Percentiles rank a stretch among this genome's conserved stretches.
phyloP scores from a whole-genome alignment of 2,888 invertebrate species.

The Eudasyphora cyanicolor region DNA sequence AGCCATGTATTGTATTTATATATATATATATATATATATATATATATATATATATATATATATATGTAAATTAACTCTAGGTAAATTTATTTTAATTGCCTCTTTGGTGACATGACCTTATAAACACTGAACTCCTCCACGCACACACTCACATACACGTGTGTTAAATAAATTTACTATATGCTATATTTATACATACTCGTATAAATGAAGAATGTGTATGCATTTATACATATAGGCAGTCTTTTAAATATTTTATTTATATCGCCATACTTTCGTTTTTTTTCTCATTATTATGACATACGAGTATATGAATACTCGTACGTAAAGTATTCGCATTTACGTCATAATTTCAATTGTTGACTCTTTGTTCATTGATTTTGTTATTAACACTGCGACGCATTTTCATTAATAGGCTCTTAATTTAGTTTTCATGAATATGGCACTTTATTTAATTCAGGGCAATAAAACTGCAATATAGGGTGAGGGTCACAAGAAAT shows the following conservation, averaged over 20 bases:
- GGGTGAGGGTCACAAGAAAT: not conserved
- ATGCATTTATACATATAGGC: too few species aligned
- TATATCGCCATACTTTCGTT: not conserved
- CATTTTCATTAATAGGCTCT: constrained; percentile 23
- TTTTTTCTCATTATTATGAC: not conserved
- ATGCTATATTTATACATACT: too few species aligned
- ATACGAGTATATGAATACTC: not conserved
- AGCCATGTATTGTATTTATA: too few species aligned
- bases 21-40: too few species aligned
- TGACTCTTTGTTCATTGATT: constrained; percentile 22
- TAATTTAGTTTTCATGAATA: constrained; percentile 14
- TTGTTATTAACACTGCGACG: constrained; percentile 16
- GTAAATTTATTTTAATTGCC: constrained; percentile 27
- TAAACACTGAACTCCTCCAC: not conserved
- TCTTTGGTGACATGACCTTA: not conserved
- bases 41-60: too few species aligned
- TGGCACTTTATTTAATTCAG: not conserved
- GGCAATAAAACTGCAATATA: not conserved
- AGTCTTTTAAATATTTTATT: not conserved
- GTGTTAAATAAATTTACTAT: not conserved
- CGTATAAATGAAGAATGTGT: not conserved
- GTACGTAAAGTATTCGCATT: too few species aligned
- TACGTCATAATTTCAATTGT: constrained; percentile 18
- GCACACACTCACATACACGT: not conserved
- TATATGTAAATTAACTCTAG: not conserved